A percentile compares a stretch with the other conserved stretches of the same genome.
Evolutionary conservation across 1,140 invertebrate species (phyloP).

Genomic region (Euura saliciscinereae): DNA sequence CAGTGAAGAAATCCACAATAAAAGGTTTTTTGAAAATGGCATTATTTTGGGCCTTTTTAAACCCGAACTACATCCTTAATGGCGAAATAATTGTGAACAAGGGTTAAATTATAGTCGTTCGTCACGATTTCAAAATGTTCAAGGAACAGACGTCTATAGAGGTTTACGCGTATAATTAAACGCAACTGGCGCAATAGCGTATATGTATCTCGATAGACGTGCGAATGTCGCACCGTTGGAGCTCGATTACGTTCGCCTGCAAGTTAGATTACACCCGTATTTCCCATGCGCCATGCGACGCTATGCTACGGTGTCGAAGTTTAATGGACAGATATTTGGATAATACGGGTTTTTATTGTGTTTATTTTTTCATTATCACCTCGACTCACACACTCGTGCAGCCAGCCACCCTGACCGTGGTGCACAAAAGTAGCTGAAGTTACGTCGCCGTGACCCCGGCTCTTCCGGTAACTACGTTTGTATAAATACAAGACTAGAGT

Average conservation of each 20-base stretch:
- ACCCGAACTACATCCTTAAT: too few species aligned
- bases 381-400: too few species aligned
- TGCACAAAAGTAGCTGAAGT: neutral
- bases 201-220: neutral
- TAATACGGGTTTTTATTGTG: neutral
- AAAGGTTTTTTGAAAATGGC: too few species aligned
- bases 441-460: neutral
- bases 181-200: neutral
- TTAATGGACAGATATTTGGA: neutral
- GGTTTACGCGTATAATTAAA: neutral
- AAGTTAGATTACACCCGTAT: constrained; percentile 5
- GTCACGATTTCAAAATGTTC: neutral
- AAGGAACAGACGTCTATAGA: neutral
- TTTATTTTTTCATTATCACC: too few species aligned
- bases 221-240: neutral
- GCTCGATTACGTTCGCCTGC: neutral
- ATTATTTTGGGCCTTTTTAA: too few species aligned
- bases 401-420: neutral
- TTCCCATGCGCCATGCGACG: neutral
- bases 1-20: too few species aligned
- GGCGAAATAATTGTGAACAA: too few species aligned
- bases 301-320: neutral
- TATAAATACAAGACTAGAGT: neutral
- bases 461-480: neutral
- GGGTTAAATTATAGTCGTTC: too few species aligned